Evolutionary conservation across 2,797 vertebrate species (phyloP).

Genomic region (Cryptoprocta ferox): DNA sequence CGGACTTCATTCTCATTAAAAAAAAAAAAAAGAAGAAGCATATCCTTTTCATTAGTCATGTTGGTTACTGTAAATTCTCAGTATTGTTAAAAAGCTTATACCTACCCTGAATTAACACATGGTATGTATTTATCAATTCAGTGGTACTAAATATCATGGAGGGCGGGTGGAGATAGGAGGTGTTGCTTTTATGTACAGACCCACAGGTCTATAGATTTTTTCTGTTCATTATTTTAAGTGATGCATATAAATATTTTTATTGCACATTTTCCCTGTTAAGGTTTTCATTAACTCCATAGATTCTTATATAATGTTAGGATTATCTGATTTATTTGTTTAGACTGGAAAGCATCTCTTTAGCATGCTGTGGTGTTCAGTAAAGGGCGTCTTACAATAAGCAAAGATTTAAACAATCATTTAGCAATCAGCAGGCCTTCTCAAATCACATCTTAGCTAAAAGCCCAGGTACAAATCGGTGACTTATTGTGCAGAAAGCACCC

Average conservation of each 20-base stretch:
- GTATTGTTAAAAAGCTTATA: constrained; percentile 16
- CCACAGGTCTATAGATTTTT: neutral
- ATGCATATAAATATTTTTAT: constrained; percentile 56
- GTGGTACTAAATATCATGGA: neutral
- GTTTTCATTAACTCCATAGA: constrained; percentile 80
- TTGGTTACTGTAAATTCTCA: neutral
- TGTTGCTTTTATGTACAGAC: neutral
- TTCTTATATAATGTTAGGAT: constrained; percentile 83
- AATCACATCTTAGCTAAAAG: constrained; percentile 75
- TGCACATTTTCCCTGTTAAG: constrained; percentile 50
- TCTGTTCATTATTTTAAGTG: constrained; percentile 47
- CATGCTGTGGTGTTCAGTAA: constrained; percentile 80
- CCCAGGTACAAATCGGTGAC: constrained; percentile 79
- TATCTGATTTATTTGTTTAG: constrained; percentile 84
- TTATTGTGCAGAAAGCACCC: constrained; percentile 61
- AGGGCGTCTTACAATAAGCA: constrained; percentile 84
- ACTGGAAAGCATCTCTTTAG: constrained; percentile 82
- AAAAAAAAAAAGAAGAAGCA: neutral
- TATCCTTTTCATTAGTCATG: neutral
- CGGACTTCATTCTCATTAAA: constrained; percentile 40
- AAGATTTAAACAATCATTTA: constrained; percentile 87
- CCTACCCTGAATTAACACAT: neutral
- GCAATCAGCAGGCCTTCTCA: constrained; percentile 84
- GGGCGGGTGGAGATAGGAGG: rapidly evolving
- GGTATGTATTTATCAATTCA: neutral